Evolutionary conservation across 2,888 invertebrate genomes (phyloP).

Genomic region (Clitarchus hookeri): DNA sequence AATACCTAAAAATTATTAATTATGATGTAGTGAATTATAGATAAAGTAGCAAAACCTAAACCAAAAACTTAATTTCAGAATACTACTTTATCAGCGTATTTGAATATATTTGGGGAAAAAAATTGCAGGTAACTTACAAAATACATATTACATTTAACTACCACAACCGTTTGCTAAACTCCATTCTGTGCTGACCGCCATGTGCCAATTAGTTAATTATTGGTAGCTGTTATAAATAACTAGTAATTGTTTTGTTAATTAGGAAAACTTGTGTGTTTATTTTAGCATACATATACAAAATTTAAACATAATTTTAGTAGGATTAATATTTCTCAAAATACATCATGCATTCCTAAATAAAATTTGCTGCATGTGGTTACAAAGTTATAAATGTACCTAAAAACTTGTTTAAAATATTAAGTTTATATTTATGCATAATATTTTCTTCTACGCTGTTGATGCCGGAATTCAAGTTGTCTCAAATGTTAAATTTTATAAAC

Average conservation of each 20-base stretch:
- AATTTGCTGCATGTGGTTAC: neutral
- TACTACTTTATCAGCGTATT: neutral
- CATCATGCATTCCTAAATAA: neutral
- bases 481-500: no score
- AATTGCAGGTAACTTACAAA: neutral
- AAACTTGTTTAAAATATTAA: no score
- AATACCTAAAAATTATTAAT: no score
- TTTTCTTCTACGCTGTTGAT: no score
- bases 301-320: neutral
- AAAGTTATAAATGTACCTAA: no score
- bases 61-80: neutral
- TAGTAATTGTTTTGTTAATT: neutral
- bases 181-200: slow-evolving; percentile 38
- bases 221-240: neutral
- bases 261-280: neutral
- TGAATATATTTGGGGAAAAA: neutral
- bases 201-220: slow-evolving; percentile 26
- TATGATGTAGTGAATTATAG: no score
- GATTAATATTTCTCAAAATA: neutral
- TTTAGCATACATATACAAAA: neutral
- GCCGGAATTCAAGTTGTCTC: no score
- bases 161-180: slow-evolving; percentile 31
- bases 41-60: no score
- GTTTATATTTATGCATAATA: no score
- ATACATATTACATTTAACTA: neutral